phyloP scores from a whole-genome alignment of 2,888 invertebrate genomes.

The Ochropleura plecta region DNA sequence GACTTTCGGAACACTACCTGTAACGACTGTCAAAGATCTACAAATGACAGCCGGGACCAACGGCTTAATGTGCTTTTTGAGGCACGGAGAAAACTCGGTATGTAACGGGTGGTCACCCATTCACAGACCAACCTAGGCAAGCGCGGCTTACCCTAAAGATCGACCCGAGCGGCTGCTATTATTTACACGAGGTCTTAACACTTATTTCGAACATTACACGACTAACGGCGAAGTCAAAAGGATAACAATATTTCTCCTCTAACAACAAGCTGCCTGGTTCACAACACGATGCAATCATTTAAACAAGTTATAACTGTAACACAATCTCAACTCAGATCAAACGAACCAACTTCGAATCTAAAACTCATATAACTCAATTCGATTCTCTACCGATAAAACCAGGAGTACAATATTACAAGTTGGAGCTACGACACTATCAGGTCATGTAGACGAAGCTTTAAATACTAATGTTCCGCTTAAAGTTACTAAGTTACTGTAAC shows the following conservation, averaged over 20 bases:
- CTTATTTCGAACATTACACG: too few species aligned
- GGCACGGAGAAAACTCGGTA: too few species aligned
- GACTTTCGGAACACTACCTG: too few species aligned
- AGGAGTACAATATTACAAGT: conserved; percentile 23
- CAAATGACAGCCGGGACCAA: too few species aligned
- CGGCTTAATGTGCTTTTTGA: too few species aligned
- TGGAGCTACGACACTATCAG: conserved; percentile 30
- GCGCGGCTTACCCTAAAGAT: too few species aligned
- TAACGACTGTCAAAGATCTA: too few species aligned
- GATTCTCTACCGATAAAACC: conserved; percentile 37
- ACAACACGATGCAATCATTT: background rate
- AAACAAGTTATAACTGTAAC: conserved; percentile 22
- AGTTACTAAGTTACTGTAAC: conserved; percentile 15
- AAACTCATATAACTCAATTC: conserved; percentile 21
- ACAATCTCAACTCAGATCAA: conserved; percentile 8
- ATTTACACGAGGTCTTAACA: too few species aligned
- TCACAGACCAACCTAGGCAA: too few species aligned
- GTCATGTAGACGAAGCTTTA: conserved; percentile 35
- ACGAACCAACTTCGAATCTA: conserved; percentile 22
- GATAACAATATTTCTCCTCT: background rate
- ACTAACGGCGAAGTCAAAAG: too few species aligned
- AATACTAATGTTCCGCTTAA: conserved; percentile 24
- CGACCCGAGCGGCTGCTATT: too few species aligned
- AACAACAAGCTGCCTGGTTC: background rate
- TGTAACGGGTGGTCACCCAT: too few species aligned